These are phyloP conservation scores for Pollachius pollachius DNA, from an alignment of 2,113 vertebrate species.

Conservation along the genomic window DNA sequence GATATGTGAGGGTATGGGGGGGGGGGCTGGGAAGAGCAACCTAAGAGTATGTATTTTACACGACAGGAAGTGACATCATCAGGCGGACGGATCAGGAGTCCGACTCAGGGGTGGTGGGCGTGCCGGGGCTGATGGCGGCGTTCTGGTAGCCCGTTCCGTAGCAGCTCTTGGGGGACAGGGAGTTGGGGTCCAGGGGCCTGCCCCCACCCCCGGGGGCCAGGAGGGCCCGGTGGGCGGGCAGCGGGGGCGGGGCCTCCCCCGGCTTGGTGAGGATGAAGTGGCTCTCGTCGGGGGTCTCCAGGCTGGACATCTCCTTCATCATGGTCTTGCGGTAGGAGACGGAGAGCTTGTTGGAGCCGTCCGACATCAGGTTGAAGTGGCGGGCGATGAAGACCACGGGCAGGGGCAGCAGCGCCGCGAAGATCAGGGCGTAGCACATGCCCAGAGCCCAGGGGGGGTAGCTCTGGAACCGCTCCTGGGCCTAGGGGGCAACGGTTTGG, in stretches of 20 bases:
- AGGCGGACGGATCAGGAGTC: constrained; percentile 80
- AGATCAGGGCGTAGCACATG: constrained; percentile 87
- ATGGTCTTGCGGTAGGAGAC: constrained; percentile 96
- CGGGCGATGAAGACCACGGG: constrained; percentile 88
- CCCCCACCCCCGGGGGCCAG: constrained; percentile 81
- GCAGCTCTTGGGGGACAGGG: constrained; percentile 75
- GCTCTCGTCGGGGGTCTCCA: constrained; percentile 92
- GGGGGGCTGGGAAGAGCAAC: neutral
- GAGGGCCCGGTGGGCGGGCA: constrained; percentile 82
- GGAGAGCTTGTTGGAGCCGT: constrained; percentile 93
- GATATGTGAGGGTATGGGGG: constrained; percentile 28
- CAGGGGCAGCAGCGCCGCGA: constrained; percentile 87
- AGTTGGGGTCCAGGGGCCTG: constrained; percentile 60
- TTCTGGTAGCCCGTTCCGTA: constrained; percentile 87
- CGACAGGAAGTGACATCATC: neutral
- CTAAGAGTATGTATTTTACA: neutral
- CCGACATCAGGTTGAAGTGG: constrained; percentile 89
- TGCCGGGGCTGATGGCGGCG: constrained; percentile 71
- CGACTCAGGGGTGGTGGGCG: constrained; percentile 83
- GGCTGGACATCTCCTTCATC: constrained; percentile 97
- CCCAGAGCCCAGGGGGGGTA: constrained; percentile 92
- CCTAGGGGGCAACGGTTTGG: constrained; percentile 65
- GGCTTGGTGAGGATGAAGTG: constrained; percentile 94
- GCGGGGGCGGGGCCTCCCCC: constrained; percentile 77
- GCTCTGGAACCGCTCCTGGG: constrained; percentile 86